phyloP scores from a whole-genome alignment of 2,113 vertebrate genomes.

The Bubo bubo region DNA sequence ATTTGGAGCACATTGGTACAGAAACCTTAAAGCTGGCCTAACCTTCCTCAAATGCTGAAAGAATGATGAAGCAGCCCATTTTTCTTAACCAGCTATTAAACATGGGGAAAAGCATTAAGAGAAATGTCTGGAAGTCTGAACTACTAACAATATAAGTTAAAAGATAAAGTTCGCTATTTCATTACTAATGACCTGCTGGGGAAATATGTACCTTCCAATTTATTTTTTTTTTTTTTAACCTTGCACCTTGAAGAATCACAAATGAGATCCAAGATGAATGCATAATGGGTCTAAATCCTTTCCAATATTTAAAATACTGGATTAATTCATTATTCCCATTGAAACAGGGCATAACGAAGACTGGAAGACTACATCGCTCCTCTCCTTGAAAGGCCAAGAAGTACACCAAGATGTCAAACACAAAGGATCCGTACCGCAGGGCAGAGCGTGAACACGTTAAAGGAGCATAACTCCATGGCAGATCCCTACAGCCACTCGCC shows the following conservation, averaged over 20 bases:
- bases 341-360: neutral
- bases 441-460: rapidly evolving
- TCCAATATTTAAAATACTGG: neutral
- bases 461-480: neutral
- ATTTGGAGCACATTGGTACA: constrained; percentile 21
- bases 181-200: neutral
- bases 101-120: neutral
- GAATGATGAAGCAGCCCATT: constrained; percentile 23
- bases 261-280: neutral
- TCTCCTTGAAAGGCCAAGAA: neutral
- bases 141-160: neutral
- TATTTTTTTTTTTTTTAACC: neutral
- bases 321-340: neutral
- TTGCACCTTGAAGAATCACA: neutral
- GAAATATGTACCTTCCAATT: neutral
- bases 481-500: neutral
- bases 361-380: neutral
- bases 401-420: rapidly evolving
- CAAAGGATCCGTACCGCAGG: rapidly evolving
- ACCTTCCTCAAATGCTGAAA: neutral
- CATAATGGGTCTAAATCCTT: neutral
- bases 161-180: neutral
- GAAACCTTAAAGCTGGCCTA: constrained; percentile 17
- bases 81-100: neutral
- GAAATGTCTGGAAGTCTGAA: constrained; percentile 18